Conservation (phyloP, 2,888 invertebrate genomes). For the Gari tellinella region DNA sequence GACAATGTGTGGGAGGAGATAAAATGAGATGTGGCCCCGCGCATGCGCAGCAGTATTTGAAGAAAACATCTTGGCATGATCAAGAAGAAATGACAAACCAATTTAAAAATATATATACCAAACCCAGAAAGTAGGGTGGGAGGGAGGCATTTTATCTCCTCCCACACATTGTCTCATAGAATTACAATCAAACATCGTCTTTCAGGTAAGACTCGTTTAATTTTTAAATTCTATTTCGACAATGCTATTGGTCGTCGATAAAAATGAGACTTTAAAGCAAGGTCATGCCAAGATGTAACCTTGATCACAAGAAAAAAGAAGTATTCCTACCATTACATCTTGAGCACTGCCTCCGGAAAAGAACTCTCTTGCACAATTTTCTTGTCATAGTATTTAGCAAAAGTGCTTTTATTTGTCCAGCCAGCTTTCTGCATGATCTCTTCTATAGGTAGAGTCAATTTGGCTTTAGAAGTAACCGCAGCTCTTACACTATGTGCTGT, state of each 20-base stretch:
- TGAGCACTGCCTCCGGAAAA: constrained; percentile 3
- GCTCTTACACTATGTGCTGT: constrained; percentile 17
- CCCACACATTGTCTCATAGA: constrained; percentile 8
- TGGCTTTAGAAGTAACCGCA: constrained; percentile 21
- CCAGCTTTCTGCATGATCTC: constrained; percentile 14
- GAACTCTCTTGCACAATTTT: background rate
- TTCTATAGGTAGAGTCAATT: constrained; percentile 9
- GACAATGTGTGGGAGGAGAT: constrained; percentile 8
- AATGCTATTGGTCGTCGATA: background rate
- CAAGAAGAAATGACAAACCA: too few species aligned
- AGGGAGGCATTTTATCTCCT: constrained; percentile 5
- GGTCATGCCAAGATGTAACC: constrained; percentile 12
- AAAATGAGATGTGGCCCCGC: constrained; percentile 16
- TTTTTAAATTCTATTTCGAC: constrained; percentile 13
- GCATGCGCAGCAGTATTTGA: constrained; percentile 19
- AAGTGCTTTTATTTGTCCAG: constrained; percentile 8
- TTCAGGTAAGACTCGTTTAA: constrained; percentile 14
- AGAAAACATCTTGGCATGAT: constrained; percentile 8
- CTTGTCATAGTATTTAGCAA: constrained; percentile 11
- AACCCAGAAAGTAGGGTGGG: background rate
- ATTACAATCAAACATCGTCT: constrained; percentile 16
- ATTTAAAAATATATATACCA: too few species aligned
- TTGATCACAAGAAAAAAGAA: background rate
- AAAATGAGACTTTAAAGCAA: constrained; percentile 23
- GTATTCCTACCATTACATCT: background rate